These are phyloP conservation scores for Phallusia fumigata DNA, from an alignment of 23 tunicate genomes.

Conservation along the genomic window DNA sequence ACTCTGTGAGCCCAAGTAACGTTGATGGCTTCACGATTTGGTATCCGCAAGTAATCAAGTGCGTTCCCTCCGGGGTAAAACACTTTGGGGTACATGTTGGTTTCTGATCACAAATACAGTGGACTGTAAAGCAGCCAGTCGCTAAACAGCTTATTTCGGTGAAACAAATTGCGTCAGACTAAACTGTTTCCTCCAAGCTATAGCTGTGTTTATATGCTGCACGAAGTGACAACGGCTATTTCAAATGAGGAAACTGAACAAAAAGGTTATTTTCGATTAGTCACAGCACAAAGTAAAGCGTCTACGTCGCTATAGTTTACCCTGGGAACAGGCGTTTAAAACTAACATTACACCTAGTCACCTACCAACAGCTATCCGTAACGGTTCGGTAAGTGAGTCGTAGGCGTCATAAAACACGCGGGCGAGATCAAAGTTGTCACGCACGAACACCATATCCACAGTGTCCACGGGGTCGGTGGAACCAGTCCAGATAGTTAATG, in stretches of 20 bases:
- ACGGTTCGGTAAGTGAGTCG: slow-evolving; percentile 11
- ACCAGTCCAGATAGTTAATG: slow-evolving; percentile 66
- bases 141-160: no score
- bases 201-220: no score
- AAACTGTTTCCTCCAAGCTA: no score
- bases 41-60: slow-evolving; percentile 71
- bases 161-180: no score
- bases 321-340: no score
- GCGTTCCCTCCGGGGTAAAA: slow-evolving; percentile 90
- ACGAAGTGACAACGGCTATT: no score
- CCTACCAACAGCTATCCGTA: slow-evolving; percentile 46
- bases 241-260: no score
- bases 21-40: slow-evolving; percentile 54
- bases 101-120: neutral
- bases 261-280: no score
- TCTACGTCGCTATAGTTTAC: no score
- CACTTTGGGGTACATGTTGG: slow-evolving; percentile 30
- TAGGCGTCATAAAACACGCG: slow-evolving; percentile 66
- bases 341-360: no score
- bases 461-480: slow-evolving; percentile 33
- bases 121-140: no score
- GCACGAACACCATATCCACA: slow-evolving; percentile 60
- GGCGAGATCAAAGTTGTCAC: slow-evolving; percentile 56
- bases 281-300: no score
- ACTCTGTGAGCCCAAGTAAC: slow-evolving; percentile 91